phyloP scores from a whole-genome alignment of 2,797 vertebrate genomes.

The Orestias chungarensis region DNA sequence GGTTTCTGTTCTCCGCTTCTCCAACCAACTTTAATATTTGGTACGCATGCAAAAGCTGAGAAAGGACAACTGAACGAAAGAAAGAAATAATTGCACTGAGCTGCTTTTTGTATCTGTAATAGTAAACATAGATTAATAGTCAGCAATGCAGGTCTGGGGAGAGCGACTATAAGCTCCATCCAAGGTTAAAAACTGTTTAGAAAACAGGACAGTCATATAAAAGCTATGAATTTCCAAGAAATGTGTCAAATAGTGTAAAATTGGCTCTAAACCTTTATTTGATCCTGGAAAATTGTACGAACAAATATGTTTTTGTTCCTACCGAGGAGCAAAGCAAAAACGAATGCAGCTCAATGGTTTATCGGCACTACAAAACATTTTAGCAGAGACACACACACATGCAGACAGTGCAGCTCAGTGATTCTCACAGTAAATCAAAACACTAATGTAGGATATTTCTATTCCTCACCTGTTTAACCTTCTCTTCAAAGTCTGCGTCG shows the following conservation, averaged over 20 bases:
- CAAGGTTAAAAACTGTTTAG: neutral
- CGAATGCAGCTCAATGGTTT: neutral
- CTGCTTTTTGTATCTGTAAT: neutral
- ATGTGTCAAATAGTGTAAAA: neutral
- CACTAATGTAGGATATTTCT: neutral
- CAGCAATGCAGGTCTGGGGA: neutral
- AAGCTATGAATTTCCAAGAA: neutral
- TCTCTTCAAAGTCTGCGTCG: conserved; percentile 98
- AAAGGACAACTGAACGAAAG: neutral
- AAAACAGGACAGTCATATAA: neutral
- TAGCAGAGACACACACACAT: neutral
- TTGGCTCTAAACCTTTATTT: too few species aligned
- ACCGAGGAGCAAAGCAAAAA: neutral
- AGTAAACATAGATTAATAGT: neutral
- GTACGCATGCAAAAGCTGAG: neutral
- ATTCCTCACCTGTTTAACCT: conserved; percentile 94
- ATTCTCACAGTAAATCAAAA: neutral
- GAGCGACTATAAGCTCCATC: neutral
- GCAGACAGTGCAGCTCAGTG: neutral
- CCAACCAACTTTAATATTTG: neutral
- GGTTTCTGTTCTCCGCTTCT: neutral
- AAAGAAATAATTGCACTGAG: neutral
- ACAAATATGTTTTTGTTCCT: neutral
- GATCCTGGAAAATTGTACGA: neutral
- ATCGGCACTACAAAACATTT: neutral